phyloP scores from a whole-genome alignment of 64 coral and sea anemone species.

The Cladopsammia gracilis region DNA sequence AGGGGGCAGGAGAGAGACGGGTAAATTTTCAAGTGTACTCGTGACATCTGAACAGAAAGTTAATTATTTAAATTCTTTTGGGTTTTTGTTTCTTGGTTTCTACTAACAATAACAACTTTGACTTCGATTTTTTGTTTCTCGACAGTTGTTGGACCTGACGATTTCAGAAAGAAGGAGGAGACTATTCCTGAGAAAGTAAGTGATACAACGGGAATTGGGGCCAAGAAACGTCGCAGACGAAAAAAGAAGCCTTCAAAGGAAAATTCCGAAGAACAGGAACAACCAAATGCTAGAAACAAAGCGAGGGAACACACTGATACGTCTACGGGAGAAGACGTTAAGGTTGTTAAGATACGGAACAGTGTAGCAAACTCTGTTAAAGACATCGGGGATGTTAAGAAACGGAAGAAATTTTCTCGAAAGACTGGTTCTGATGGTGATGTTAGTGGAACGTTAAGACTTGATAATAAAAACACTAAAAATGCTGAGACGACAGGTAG shows the following conservation, averaged over 20 bases:
- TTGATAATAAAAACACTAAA: neutral
- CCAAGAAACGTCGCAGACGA: neutral
- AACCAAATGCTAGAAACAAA: neutral
- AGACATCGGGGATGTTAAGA: neutral
- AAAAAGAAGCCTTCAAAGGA: slow-evolving; percentile 1
- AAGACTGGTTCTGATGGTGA: neutral
- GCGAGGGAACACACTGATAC: neutral
- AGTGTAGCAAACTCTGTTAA: neutral
- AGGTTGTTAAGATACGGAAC: neutral
- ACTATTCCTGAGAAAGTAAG: neutral
- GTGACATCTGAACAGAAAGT: no score
- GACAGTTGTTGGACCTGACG: neutral
- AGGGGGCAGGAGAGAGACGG: no score
- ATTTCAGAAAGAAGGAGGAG: neutral
- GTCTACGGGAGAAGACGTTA: neutral
- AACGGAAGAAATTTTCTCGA: neutral
- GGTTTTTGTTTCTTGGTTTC: no score
- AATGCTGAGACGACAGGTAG: neutral
- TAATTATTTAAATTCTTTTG: no score
- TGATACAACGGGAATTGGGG: neutral
- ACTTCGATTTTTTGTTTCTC: no score
- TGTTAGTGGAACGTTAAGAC: neutral
- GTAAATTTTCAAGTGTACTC: no score
- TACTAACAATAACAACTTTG: no score
- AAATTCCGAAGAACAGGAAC: neutral